Evolutionary conservation across 2,888 invertebrate genomes (phyloP), one percentile per base, ranked within the genome.

Genomic region (Enchytraeus crypticus): DNA sequence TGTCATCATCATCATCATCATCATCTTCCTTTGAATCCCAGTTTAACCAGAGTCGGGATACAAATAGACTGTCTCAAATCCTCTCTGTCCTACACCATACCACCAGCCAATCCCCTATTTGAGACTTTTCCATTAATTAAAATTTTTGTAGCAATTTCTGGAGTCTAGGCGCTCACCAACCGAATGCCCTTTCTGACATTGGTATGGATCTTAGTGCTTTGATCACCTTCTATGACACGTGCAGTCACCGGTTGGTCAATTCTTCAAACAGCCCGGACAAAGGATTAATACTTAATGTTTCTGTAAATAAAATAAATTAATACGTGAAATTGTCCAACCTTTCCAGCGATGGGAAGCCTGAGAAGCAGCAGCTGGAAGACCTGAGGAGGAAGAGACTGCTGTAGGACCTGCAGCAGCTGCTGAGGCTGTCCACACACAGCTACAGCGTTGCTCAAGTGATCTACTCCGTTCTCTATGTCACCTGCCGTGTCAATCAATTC

Each of bases 361-460:
- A 90, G 86, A 66, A 93, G 83, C 30, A 95, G 84, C 73, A 92
- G 83, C 73, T 89, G 87, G 85, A 95, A 97, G 78, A 95, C 90
- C 74, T 90, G 89, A 26, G 92, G 90, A 60, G 97, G 95, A 80
- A 98, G 84, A 38, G 96, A 93, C 81, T 93, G 92, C 81, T 95
- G 92, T 59, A 98, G 84, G 64, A 91, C 88, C 76, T 88, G 86
- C 55, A 95, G 84, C 57, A 95, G 82, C 77, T 92, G 90, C 72
- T 88, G 87, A 0, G 92, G 90, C 78, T 97, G 93, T 14, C 93
- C 95, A 77, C 97, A 97, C 30, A 97, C 90, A 3, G 92, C 89
- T n/a, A 98, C 90, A 8, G 97, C 97, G 80, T 92, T 93, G 49
- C 91, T 90, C 69, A 98, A 85, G 82, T 97, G 97, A 78, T 95